Evolutionary conservation across 2,113 vertebrate species (phyloP).

Genomic region (mouse (Mus musculus)): DNA sequence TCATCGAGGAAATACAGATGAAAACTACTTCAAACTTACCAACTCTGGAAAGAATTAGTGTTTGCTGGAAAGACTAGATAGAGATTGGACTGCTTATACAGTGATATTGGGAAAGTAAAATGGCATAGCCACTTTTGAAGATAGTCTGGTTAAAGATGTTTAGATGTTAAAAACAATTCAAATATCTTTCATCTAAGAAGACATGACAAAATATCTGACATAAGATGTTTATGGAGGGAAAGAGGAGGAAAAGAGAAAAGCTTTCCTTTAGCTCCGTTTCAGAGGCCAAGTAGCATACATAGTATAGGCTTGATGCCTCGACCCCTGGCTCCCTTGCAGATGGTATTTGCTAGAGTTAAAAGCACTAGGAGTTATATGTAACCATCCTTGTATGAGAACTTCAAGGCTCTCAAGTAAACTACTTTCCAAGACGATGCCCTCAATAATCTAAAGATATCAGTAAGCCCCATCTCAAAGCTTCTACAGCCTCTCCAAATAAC

Average conservation of each 20-base stretch:
- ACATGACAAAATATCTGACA: not conserved
- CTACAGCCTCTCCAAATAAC: not conserved
- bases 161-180: not conserved
- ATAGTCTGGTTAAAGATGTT: not conserved
- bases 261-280: not conserved
- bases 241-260: no score
- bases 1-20: not conserved
- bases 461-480: not conserved
- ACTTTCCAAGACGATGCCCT: not conserved
- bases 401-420: not conserved
- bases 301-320: not conserved
- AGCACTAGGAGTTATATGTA: not conserved
- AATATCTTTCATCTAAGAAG: not conserved
- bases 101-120: not conserved
- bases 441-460: not conserved
- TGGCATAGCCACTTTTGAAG: not conserved
- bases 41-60: not conserved
- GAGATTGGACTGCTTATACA: not conserved
- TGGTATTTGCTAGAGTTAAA: not conserved
- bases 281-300: not conserved
- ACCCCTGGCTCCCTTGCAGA: not conserved
- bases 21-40: not conserved
- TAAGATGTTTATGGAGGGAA: not conserved
- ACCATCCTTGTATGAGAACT: not conserved
- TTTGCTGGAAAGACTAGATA: not conserved